A percentile compares a stretch with the other conserved stretches of the same genome.
These are phyloP conservation scores for Pandemis heparana DNA, from an alignment of 2,888 invertebrate genomes.

Conservation along the genomic window DNA sequence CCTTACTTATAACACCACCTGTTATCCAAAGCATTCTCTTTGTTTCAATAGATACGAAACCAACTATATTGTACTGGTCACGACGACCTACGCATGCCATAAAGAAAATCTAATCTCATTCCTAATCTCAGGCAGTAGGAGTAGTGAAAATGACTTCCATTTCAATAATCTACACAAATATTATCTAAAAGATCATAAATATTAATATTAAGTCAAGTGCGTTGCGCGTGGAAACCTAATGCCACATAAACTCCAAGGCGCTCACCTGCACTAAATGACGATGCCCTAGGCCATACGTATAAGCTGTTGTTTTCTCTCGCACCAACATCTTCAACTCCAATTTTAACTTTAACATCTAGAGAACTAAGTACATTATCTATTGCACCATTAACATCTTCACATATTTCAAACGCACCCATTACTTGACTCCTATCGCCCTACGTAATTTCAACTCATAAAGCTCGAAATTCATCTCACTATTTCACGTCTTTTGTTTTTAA, in stretches of 20 bases:
- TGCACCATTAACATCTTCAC: constrained; percentile 44
- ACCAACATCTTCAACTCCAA: constrained; percentile 23
- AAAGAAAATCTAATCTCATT: constrained; percentile 39
- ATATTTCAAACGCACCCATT: constrained; percentile 52
- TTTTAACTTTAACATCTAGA: constrained; percentile 2
- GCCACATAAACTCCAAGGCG: constrained; percentile 64
- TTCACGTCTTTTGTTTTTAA: constrained; percentile 60
- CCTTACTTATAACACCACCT: constrained; percentile 13
- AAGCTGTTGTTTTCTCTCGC: constrained; percentile 57
- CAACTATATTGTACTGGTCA: constrained; percentile 28
- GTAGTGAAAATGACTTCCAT: constrained; percentile 44
- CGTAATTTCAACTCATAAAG: constrained; percentile 58
- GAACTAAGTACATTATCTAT: constrained; percentile 47
- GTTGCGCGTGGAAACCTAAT: constrained; percentile 62
- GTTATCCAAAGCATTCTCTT: constrained; percentile 12
- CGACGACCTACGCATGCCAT: constrained; percentile 37
- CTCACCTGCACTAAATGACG: constrained; percentile 63
- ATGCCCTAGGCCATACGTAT: constrained; percentile 56
- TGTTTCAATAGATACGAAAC: constrained; percentile 23
- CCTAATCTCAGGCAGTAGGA: constrained; percentile 26
- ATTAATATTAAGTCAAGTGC: constrained; percentile 61
- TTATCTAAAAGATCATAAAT: constrained; percentile 53
- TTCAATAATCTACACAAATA: constrained; percentile 46
- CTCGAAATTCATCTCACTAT: constrained; percentile 53
- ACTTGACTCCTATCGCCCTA: constrained; percentile 56